These are phyloP conservation scores for Tethya wilhelma DNA, from an alignment of 37 sponge, comb jelly and placozoan genomes.

Conservation along the genomic window DNA sequence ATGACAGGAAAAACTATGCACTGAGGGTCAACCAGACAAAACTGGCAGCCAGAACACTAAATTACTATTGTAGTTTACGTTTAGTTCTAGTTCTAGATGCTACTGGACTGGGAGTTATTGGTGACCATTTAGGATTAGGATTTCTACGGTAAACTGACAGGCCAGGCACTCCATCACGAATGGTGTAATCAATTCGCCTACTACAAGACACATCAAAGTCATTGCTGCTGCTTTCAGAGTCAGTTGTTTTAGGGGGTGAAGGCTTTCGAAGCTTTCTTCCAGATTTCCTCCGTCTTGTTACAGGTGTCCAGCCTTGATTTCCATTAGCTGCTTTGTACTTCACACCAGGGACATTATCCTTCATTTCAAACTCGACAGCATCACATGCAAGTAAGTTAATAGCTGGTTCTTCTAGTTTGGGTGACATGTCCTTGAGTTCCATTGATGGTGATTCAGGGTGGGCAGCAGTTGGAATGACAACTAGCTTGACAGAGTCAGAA, in stretches of 20 bases:
- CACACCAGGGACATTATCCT: neutral
- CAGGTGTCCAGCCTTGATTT: neutral
- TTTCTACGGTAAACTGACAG: too few species aligned
- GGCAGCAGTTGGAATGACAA: neutral
- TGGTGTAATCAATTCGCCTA: neutral
- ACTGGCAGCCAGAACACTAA: too few species aligned
- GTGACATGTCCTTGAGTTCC: neutral
- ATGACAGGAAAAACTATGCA: too few species aligned
- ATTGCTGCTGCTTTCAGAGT: neutral
- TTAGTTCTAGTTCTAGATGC: too few species aligned
- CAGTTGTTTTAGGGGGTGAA: neutral
- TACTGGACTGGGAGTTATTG: too few species aligned
- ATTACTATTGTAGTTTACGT: too few species aligned
- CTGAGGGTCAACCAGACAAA: too few species aligned
- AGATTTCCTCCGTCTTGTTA: slow-evolving; percentile 1
- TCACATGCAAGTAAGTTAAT: slow-evolving; percentile 1
- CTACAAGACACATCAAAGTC: too few species aligned
- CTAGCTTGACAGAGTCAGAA: neutral
- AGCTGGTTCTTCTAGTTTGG: neutral
- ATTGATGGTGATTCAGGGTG: neutral
- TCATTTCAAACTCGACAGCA: neutral
- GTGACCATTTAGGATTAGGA: too few species aligned
- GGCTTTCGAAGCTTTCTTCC: neutral
- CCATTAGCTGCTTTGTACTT: neutral
- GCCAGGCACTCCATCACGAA: slow-evolving; percentile 4